Evolutionary conservation across 2,113 vertebrate genomes (phyloP).

Genomic region (Dipodomys ordii): DNA sequence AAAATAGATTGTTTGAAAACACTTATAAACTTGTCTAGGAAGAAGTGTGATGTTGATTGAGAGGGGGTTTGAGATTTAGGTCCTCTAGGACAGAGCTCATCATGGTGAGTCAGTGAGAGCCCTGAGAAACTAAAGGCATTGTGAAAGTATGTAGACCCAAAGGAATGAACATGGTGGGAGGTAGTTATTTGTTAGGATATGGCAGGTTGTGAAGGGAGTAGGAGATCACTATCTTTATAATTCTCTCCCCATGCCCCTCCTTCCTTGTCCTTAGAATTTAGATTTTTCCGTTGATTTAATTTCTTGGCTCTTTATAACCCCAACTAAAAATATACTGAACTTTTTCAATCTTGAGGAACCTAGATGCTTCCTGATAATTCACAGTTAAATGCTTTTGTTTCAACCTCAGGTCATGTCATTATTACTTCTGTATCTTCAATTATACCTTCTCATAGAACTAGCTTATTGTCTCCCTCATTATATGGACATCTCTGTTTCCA

Average conservation of each 20-base stretch:
- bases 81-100: not conserved
- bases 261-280: not conserved
- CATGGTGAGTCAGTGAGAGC: not conserved
- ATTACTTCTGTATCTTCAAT: conserved; percentile 39
- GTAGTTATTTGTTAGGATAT: not conserved
- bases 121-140: not conserved
- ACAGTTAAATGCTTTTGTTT: not conserved
- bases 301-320: not conserved
- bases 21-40: not conserved
- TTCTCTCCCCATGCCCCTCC: not conserved
- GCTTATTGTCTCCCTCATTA: conserved; percentile 58
- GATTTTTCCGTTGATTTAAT: not conserved
- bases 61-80: not conserved
- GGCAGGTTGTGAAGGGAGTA: not conserved
- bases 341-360: not conserved
- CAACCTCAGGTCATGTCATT: conserved; percentile 9
- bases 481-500: conserved; percentile 51
- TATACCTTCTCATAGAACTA: not conserved
- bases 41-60: not conserved
- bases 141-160: not conserved
- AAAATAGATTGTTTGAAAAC: not conserved
- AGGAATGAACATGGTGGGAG: not conserved
- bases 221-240: not conserved
- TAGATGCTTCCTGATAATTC: conserved; percentile 45
- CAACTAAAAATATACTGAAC: conserved; percentile 16